A percentile compares a stretch with the other conserved stretches of the same genome.
Evolutionary conservation across 2,113 vertebrate genomes (phyloP).

Genomic region (Perognathus longimembris): DNA sequence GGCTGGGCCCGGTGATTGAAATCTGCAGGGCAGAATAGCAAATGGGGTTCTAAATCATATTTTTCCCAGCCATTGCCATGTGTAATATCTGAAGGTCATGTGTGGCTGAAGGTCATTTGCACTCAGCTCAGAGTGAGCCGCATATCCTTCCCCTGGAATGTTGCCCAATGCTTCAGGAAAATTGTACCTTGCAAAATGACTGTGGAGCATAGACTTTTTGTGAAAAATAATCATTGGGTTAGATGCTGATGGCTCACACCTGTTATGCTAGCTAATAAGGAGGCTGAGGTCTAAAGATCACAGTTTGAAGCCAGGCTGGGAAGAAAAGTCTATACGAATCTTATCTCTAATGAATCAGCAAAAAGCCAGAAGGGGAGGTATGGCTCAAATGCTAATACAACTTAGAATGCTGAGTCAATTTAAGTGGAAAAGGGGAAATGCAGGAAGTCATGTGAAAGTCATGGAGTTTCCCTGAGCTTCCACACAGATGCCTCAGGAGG

Average conservation of each 20-base stretch:
- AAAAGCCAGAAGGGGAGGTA: too few relatives aligned
- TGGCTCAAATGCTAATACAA: too few relatives aligned
- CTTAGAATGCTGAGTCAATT: neutral
- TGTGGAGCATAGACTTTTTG: neutral
- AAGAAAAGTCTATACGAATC: too few relatives aligned
- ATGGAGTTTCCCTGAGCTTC: neutral
- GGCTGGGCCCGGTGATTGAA: neutral
- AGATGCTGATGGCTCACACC: too few relatives aligned
- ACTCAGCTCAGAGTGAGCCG: neutral
- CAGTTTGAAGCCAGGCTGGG: too few relatives aligned
- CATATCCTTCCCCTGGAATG: neutral
- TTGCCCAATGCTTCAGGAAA: neutral
- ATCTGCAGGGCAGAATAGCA: neutral
- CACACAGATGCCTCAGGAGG: neutral
- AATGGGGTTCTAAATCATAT: neutral
- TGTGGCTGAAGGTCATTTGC: neutral
- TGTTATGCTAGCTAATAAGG: too few relatives aligned
- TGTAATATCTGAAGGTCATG: neutral
- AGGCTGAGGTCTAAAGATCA: too few relatives aligned
- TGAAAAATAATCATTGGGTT: neutral
- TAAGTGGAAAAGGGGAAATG: neutral
- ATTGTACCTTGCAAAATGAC: neutral
- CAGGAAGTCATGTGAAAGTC: neutral
- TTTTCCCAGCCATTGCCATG: neutral
- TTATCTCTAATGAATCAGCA: too few relatives aligned